Base-by-base conservation (phyloP, 2,113 vertebrate genomes). In the Columba livia region DNA sequence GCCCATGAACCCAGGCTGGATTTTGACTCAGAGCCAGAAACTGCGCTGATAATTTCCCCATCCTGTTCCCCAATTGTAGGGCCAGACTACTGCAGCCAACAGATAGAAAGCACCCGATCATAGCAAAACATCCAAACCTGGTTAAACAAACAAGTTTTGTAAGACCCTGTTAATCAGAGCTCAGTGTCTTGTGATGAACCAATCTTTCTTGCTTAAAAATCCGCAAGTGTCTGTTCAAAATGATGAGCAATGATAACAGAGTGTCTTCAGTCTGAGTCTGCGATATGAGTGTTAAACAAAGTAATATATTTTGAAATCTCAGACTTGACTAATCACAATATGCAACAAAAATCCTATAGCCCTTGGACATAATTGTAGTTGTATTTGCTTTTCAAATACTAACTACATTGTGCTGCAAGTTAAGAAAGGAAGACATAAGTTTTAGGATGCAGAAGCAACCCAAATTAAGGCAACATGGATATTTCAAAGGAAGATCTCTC, bases 371-470 rank as follows among this genome's bases (percentile, higher is more conserved):
- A 57, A 21, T 26, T 84, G 67, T 26, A 16, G 61, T 62, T 94
- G 32, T 65, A 54, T 38, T 94, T 81, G 32, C 42, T 88, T 94
- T 92, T 88, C 82, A 93, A 90, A 84, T 69, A 61, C 36, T 88
- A 83, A 96, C 74, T 86, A 78, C 83, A 89, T 38, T 82, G 38
- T 65, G 28, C 74, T 88, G 56, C 19, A 62, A 50, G 57, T 91
- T 91, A 85, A 67, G 60, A 56, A 75, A 78, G 44, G 48, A 88
- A 48, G 23, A 70, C 1, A 0, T 38, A 75, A 44, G n/a, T 93
- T 88, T 81, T 90, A 78, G 15, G 28, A 79, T 47, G 38, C 57
- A 81, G 79, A 74, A 91, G 44, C 34, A 88, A 90, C 23, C 11
- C 28, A 72, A 90, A 84, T 57, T 42, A 84, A 88, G 57, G 69